Evolutionary conservation across 2,797 vertebrate species (phyloP).

Genomic region (Scarus forsteni): DNA sequence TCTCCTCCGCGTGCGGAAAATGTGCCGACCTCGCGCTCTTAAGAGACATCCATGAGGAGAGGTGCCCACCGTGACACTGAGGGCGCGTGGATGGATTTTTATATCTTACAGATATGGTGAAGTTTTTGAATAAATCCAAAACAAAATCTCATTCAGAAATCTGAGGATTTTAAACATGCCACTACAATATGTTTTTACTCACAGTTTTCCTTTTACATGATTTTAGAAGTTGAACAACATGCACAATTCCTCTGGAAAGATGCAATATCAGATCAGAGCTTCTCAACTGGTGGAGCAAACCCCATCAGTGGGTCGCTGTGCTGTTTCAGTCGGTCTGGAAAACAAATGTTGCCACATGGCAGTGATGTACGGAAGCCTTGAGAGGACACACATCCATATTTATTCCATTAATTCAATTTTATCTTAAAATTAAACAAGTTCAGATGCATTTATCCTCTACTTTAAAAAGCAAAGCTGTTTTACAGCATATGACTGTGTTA

Average conservation of each 20-base stretch:
- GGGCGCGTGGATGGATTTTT: conserved; percentile 3
- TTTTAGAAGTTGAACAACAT: background rate
- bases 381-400: too few species aligned
- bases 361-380: background rate
- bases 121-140: too few species aligned
- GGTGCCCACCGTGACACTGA: conserved; percentile 29
- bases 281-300: too few species aligned
- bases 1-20: conserved; percentile 80
- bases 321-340: too few species aligned
- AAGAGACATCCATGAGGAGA: conserved; percentile 34
- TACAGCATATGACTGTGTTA: too few species aligned
- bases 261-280: background rate
- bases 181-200: background rate
- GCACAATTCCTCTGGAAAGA: background rate
- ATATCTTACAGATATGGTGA: background rate
- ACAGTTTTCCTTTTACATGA: background rate
- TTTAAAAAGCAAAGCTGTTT: too few species aligned
- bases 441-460: too few species aligned
- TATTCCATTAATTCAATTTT: too few species aligned
- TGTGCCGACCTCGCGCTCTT: conserved; percentile 60
- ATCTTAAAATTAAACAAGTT: too few species aligned
- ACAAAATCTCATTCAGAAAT: background rate
- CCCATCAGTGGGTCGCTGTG: too few species aligned
- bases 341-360: too few species aligned
- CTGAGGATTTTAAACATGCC: background rate